phyloP scores from a whole-genome alignment of 2,797 vertebrate genomes.

The Brotogeris chrysoptera region DNA sequence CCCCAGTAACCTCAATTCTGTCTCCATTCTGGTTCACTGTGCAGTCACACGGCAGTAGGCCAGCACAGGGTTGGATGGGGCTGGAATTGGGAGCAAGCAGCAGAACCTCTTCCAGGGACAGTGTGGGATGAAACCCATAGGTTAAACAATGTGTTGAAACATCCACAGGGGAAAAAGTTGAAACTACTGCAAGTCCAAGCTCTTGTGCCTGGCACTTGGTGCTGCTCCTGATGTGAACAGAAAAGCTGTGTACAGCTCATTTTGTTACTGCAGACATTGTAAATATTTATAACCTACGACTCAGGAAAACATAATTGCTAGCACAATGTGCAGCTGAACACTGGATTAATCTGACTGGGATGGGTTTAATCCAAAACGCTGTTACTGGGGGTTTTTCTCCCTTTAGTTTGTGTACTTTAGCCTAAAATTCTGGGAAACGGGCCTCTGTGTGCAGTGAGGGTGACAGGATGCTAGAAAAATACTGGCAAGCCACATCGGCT shows the following conservation, averaged over 20 bases:
- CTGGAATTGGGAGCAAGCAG: background rate
- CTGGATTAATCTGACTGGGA: conserved; percentile 2
- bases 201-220: background rate
- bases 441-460: accelerated
- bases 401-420: conserved; percentile 31
- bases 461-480: conserved; percentile 12
- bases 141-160: background rate
- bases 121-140: background rate
- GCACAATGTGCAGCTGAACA: background rate
- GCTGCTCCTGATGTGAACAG: background rate
- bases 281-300: conserved; percentile 53
- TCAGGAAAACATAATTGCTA: conserved; percentile 1
- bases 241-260: background rate
- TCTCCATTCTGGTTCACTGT: background rate
- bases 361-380: conserved; percentile 20
- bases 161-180: accelerated
- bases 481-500: conserved; percentile 13
- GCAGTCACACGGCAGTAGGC: accelerated
- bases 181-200: background rate
- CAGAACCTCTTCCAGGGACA: background rate
- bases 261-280: conserved; percentile 19
- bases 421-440: conserved; percentile 1
- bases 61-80: background rate
- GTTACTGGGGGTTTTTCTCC: background rate
- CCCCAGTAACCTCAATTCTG: background rate